Evolutionary conservation across 2,797 vertebrate genomes (phyloP), one percentile per base, ranked within the genome.

Genomic region (Brotula barbata): DNA sequence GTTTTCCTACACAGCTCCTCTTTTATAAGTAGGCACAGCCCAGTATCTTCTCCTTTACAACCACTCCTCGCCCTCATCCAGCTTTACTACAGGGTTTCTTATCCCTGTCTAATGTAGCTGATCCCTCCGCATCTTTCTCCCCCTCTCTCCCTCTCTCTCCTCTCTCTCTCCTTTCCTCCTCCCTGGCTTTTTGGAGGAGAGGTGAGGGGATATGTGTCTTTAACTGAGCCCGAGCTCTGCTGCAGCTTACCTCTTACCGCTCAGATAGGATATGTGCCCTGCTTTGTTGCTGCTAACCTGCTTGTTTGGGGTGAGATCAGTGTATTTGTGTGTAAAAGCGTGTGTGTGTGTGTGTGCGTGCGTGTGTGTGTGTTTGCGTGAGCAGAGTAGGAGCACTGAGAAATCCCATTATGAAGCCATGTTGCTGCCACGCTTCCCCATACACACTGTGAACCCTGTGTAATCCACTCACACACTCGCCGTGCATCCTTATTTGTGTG

Each of bases 331-430:
- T 60, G n/a, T n/a, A n/a, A n/a, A n/a, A n/a, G n/a, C n/a, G n/a
- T n/a, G 59, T 65, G 65, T 71, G 44, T 58, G 45, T 45, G 60
- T 47, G 55, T 58, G 49, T 47, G 49, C 47, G 50, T 46, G 53
- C 16, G 48, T 13, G 48, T 28, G 52, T 39, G 36, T 64, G 33
- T 45, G 58, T 36, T 55, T 40, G 63, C n/a, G 28, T 23, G 50
- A 43, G 69, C 50, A 49, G 77, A 72, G 77, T 56, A 82, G 78
- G 75, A 84, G 80, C 70, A 78, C 75, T 77, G 85, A 82, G 61
- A 89, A 92, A 92, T 90, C 90, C 89, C 82, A 90, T 91, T 90
- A 91, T 77, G 77, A 81, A 82, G 73, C 77, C 77, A 62, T 89
- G 88, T 90, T 88, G 83, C 76, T 62, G 83, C 83, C 80, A 86